Conservation (phyloP, 35 echinoderm and acorn worm species). For the Anneissia japonica region DNA sequence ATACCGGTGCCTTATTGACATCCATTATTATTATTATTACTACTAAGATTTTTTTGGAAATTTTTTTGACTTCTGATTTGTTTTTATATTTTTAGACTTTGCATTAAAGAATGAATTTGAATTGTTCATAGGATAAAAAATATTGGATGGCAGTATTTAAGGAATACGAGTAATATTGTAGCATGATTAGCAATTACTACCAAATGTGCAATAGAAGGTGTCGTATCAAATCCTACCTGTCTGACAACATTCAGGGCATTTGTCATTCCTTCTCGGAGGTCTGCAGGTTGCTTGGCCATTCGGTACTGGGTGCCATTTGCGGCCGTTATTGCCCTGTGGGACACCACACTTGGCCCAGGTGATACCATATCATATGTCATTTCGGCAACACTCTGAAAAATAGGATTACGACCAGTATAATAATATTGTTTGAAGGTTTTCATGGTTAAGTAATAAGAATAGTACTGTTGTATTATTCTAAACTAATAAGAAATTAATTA, state of each 20-base stretch:
- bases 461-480: not conserved
- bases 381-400: constrained; percentile 70
- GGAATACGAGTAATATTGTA: no score
- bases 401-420: not conserved
- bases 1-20: no score
- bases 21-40: no score
- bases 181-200: no score
- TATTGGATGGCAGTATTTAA: no score
- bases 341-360: constrained; percentile 76
- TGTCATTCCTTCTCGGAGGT: constrained; percentile 93
- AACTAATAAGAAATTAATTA: not conserved
- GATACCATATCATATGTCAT: constrained; percentile 94
- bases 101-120: no score
- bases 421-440: no score
- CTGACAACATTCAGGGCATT: constrained; percentile 90
- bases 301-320: constrained; percentile 79
- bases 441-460: not conserved
- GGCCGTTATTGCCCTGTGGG: constrained; percentile 57
- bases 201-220: no score
- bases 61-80: no score
- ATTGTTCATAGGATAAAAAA: no score
- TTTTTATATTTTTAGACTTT: no score
- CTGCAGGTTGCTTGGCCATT: constrained; percentile 78
- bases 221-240: constrained; percentile 89
- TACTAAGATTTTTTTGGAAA: no score